Percentiles rank a stretch among this genome's conserved stretches.
Evolutionary conservation across 2,888 invertebrate genomes (phyloP).

Genomic region (Labia minor): DNA sequence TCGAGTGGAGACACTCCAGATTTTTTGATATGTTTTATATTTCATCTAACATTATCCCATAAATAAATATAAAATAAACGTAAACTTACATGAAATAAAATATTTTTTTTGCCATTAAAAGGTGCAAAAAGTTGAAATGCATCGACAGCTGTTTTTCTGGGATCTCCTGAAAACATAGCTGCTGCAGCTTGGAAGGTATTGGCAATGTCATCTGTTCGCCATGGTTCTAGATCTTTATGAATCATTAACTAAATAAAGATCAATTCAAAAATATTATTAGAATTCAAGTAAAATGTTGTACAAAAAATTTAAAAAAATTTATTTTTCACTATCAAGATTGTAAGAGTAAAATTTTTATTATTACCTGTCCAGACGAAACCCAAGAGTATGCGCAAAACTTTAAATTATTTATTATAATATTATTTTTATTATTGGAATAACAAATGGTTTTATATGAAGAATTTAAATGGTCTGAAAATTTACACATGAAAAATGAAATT

Average conservation of each 20-base stretch:
- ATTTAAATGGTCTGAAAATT: not conserved
- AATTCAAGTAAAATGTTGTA: not conserved
- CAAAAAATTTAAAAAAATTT: slow-evolving; percentile 22
- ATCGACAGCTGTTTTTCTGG: slow-evolving; percentile 43
- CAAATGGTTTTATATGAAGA: not conserved
- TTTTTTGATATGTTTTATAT: too few relatives aligned
- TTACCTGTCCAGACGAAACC: slow-evolving; percentile 48
- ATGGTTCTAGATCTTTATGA: slow-evolving; percentile 42
- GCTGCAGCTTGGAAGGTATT: slow-evolving; percentile 54
- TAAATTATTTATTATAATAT: not conserved
- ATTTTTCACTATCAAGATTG: too few relatives aligned
- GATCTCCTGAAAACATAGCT: slow-evolving; percentile 58
- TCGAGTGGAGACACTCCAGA: too few relatives aligned
- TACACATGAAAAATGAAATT: not conserved
- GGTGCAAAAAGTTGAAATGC: slow-evolving; percentile 60
- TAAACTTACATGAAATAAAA: slow-evolving; percentile 48
- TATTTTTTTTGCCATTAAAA: slow-evolving; percentile 50
- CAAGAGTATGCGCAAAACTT: slow-evolving; percentile 33
- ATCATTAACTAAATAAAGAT: slow-evolving; percentile 44
- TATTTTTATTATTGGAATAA: not conserved
- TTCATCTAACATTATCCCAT: too few relatives aligned
- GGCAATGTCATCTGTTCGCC: slow-evolving; percentile 55
- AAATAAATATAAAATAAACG: too few relatives aligned
- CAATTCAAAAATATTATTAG: not conserved
- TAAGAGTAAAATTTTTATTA: too few relatives aligned